Evolutionary conservation across 35 echinoderm and acorn worm genomes (phyloP), one percentile per base, ranked within the genome.

Genomic region (Eucidaris tribuloides): DNA sequence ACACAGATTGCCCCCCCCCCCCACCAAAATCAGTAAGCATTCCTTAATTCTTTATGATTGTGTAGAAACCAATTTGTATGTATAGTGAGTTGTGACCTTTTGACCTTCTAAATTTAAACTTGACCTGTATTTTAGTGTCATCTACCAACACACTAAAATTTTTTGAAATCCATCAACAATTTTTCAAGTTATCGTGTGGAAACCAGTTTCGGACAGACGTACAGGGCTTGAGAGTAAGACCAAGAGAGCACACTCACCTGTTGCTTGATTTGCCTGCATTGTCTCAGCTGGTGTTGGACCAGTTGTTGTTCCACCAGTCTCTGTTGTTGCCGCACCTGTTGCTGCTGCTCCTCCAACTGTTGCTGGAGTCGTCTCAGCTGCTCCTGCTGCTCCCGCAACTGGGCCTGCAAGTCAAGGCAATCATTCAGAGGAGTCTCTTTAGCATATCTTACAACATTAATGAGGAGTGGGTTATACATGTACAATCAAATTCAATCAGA

Each of bases 291-390:
- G 44, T 88, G 77, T 65, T 88, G 76, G 3, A 64, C 54, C 45
- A 99, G 65, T 49, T 99, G 96, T 56, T 87, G 77, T 46, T 99
- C 90, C 3, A 99, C 89, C 20, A 93, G 19, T 11, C 79, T 68
- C 71, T 93, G 96, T 56, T 90, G 90, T 71, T 93, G 90, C 31
- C 62, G n/a, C 14, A 99, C 58, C 50, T 88, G 88, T 13, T 79
- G 83, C 50, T 96, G 89, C 55, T 92, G 84, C 46, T 90, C 89
- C 33, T 87, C 81, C 45, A 97, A 80, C 19, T 97, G 94, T 46
- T 88, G 76, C 66, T 97, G 94, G 76, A 88, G 46, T 30, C 82
- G 71, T 56, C 92, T 88, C 81, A 97, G 52, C 33, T 91, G 85
- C 7, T 54, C 20, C 44, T 92, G 89, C 48, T 97, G 94, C 36